A percentile compares a stretch with the other conserved stretches of the same genome.
These are phyloP conservation scores for Dinocampus coccinellae DNA, from an alignment of 2,888 invertebrate genomes.

Conservation along the genomic window DNA sequence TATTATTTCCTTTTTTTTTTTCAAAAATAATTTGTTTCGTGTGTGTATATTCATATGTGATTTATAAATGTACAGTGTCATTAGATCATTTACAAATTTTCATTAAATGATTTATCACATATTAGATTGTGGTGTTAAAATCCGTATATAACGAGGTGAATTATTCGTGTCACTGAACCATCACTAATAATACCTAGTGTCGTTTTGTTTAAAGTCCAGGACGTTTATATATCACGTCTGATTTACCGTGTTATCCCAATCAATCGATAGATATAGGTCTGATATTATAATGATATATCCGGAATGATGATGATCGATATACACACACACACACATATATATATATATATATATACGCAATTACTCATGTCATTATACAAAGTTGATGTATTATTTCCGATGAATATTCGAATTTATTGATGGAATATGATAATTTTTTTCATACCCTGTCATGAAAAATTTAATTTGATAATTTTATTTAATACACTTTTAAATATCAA, in stretches of 20 bases:
- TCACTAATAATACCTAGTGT: slow-evolving; percentile 43
- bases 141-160: slow-evolving; percentile 31
- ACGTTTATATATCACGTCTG: slow-evolving; percentile 35
- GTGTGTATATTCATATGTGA: neutral
- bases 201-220: slow-evolving; percentile 39
- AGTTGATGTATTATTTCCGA: neutral
- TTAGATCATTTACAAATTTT: slow-evolving; percentile 5
- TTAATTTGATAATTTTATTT: neutral
- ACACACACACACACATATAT: slow-evolving; percentile 14
- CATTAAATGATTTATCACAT: slow-evolving; percentile 26
- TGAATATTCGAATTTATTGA: neutral
- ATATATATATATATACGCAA: slow-evolving; percentile 16
- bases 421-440: no score
- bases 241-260: slow-evolving; percentile 30
- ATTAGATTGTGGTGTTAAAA: slow-evolving; percentile 16
- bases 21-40: no score
- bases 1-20: no score
- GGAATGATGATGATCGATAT: slow-evolving; percentile 40
- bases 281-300: slow-evolving; percentile 46
- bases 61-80: neutral
- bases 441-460: neutral
- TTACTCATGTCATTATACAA: slow-evolving; percentile 2
- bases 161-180: slow-evolving; percentile 43
- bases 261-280: slow-evolving; percentile 34
- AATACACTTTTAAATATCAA: neutral